These are phyloP conservation scores for Diabrotica undecimpunctata DNA, from an alignment of 1,140 invertebrate genomes.

Conservation along the genomic window DNA sequence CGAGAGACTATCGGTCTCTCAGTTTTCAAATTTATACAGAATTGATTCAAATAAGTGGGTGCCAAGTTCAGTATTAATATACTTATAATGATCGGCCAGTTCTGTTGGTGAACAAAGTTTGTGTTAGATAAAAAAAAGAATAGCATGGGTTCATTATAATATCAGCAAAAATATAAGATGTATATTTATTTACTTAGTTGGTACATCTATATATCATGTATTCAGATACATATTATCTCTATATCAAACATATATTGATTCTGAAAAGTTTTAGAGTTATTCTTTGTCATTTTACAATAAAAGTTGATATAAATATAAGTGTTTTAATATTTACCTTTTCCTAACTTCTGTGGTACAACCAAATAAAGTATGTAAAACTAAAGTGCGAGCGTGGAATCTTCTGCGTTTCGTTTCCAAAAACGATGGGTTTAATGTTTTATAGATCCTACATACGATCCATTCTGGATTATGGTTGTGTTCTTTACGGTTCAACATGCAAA, in stretches of 20 bases:
- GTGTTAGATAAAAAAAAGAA: conserved; percentile 24
- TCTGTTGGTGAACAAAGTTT: conserved; percentile 36
- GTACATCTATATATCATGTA: conserved; percentile 44
- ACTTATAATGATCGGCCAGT: conserved; percentile 41
- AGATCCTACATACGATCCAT: too few species aligned
- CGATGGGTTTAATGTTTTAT: too few species aligned
- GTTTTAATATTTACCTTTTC: conserved; percentile 6
- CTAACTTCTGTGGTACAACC: too few species aligned
- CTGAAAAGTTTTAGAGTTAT: conserved; percentile 48
- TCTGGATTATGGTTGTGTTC: too few species aligned
- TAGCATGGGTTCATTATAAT: conserved; percentile 25
- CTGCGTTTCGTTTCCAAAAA: too few species aligned
- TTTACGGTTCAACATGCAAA: too few species aligned
- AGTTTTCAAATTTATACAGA: conserved; percentile 22
- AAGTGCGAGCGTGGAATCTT: too few species aligned
- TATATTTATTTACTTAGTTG: conserved; percentile 35
- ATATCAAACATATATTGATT: conserved; percentile 46
- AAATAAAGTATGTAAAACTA: too few species aligned
- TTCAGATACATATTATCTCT: conserved; percentile 45
- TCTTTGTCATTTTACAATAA: conserved; percentile 50
- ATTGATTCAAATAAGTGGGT: conserved; percentile 30
- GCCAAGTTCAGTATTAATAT: conserved; percentile 46
- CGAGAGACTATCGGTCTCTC: conserved; percentile 8
- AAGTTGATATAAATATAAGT: conserved; percentile 31
- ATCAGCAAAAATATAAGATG: conserved; percentile 25